Evolutionary conservation across 2,113 vertebrate species (phyloP).

Genomic region (Xenopus laevis): DNA sequence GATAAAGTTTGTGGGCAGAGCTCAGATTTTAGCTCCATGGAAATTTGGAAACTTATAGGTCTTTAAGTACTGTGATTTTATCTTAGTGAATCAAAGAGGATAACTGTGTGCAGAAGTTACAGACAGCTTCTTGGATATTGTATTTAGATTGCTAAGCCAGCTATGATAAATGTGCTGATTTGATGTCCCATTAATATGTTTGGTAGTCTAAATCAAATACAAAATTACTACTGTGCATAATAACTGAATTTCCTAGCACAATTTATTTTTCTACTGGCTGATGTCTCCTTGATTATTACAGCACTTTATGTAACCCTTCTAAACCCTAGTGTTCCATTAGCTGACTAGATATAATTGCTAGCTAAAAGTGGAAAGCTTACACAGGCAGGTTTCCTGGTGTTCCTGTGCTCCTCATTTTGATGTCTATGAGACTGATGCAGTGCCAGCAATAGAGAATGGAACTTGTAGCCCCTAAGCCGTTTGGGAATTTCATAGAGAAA

Average conservation of each 20-base stretch:
- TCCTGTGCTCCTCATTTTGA: constrained; percentile 64
- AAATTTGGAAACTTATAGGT: too few species aligned
- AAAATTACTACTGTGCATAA: constrained; percentile 6
- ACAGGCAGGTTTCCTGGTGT: constrained; percentile 56
- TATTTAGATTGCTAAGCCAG: too few species aligned
- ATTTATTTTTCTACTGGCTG: constrained; percentile 18
- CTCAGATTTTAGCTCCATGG: too few species aligned
- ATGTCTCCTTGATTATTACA: constrained; percentile 33
- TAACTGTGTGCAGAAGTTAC: too few species aligned
- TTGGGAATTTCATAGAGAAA: constrained; percentile 63
- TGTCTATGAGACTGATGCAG: constrained; percentile 60
- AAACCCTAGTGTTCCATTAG: constrained; percentile 65
- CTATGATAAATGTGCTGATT: too few species aligned
- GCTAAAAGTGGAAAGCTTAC: constrained; percentile 56
- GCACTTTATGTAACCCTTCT: constrained; percentile 55
- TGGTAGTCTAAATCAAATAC: neutral
- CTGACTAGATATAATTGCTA: constrained; percentile 70
- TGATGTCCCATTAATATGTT: constrained; percentile 5
- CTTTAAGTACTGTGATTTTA: too few species aligned
- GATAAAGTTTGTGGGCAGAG: too few species aligned
- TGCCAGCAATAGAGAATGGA: constrained; percentile 65
- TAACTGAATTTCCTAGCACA: constrained; percentile 4
- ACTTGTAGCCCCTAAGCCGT: constrained; percentile 61
- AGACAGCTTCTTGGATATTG: too few species aligned
- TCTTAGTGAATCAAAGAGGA: too few species aligned